A percentile compares a stretch with the other conserved stretches of the same genome.
phyloP scores from a whole-genome alignment of 2,113 vertebrate genomes.

The Leptobrachium ailaonicum region DNA sequence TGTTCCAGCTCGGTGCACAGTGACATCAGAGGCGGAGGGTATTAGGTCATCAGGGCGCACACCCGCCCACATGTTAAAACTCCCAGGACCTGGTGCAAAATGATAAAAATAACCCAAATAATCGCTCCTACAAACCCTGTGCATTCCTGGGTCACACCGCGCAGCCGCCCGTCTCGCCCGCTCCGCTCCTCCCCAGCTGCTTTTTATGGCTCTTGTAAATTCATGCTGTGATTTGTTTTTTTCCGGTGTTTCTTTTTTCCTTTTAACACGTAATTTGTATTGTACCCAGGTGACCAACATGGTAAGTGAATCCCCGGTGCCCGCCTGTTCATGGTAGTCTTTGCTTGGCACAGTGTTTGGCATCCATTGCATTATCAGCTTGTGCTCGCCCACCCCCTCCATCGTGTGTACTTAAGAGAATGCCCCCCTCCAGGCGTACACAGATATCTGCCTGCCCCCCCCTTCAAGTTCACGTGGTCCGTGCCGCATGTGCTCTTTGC shows the following conservation, averaged over 20 bases:
- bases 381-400: conserved; percentile 66
- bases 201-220: conserved; percentile 23
- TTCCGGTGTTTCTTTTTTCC: conserved; percentile 60
- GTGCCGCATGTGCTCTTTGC: conserved; percentile 72
- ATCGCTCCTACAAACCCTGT: too few relatives aligned
- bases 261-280: conserved; percentile 87
- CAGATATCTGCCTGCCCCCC: neutral
- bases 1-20: too few relatives aligned
- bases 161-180: neutral
- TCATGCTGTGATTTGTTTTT: conserved; percentile 49
- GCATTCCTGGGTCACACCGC: too few relatives aligned
- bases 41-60: too few relatives aligned
- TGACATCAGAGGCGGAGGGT: too few relatives aligned
- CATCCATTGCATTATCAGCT: conserved; percentile 68
- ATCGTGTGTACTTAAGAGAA: conserved; percentile 48
- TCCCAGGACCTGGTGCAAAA: too few relatives aligned
- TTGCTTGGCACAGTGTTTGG: conserved; percentile 77
- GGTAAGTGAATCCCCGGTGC: conserved; percentile 88
- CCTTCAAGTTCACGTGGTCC: conserved; percentile 20
- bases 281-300: conserved; percentile 97
- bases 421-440: neutral
- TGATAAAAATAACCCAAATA: too few relatives aligned
- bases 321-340: conserved; percentile 67
- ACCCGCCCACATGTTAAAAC: too few relatives aligned
- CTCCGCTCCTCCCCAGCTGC: conserved; percentile 30